These are phyloP conservation scores for silkworm (Bombyx mori) DNA, from an alignment of 1,140 invertebrate genomes.

Conservation along the genomic window DNA sequence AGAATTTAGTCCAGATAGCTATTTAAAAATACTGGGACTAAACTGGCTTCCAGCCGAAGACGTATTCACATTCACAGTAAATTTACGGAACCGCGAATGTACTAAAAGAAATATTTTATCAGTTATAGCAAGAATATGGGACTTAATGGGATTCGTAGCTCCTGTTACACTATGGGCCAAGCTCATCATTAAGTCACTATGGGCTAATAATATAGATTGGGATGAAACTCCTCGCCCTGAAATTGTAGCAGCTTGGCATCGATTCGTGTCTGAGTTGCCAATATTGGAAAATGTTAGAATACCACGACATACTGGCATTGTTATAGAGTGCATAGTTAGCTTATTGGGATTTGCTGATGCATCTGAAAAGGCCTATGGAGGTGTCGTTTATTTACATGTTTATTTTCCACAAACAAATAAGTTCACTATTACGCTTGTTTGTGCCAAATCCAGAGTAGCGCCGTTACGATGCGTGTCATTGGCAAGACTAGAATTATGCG, in stretches of 20 bases:
- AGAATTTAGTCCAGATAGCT: constrained; percentile 10
- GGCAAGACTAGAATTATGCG: constrained; percentile 28
- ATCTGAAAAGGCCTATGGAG: constrained; percentile 16
- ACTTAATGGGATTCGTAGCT: constrained; percentile 21
- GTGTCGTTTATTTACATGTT: constrained; percentile 14
- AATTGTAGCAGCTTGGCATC: constrained; percentile 12
- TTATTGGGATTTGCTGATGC: constrained; percentile 23
- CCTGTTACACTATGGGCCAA: constrained; percentile 28
- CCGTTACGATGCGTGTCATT: constrained; percentile 19
- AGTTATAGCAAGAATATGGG: constrained; percentile 18
- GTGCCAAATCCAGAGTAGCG: constrained; percentile 23
- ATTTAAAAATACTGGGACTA: constrained; percentile 17
- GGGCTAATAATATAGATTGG: constrained; percentile 30
- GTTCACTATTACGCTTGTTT: constrained; percentile 11
- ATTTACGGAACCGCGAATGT: constrained; percentile 1
- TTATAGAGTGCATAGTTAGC: constrained; percentile 3
- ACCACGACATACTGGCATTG: constrained; percentile 17
- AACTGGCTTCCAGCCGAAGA: constrained; percentile 14
- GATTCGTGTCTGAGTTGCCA: constrained; percentile 15
- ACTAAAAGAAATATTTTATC: constrained; percentile 24
- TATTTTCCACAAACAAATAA: constrained; percentile 8
- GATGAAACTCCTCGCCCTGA: constrained; percentile 19
- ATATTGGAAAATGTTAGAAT: constrained; percentile 11
- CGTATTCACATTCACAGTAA: constrained; percentile 11
- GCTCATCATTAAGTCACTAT: constrained; percentile 35